Evolutionary conservation across 2,888 invertebrate species (phyloP), one percentile per base, ranked within the genome.

Genomic region (Ceramica pisi): DNA sequence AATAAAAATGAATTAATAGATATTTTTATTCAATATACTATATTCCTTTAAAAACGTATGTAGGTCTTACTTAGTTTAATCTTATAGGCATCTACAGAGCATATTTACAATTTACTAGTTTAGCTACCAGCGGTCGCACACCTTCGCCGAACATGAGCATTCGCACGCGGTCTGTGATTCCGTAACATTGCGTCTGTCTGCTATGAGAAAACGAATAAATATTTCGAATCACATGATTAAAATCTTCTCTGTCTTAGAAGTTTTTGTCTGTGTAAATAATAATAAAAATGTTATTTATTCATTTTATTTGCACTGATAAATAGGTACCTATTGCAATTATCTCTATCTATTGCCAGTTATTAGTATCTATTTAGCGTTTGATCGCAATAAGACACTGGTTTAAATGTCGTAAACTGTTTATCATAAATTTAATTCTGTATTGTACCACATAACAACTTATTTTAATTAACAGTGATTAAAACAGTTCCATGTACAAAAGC

Each of bases 371-470:
- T 21, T 48, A 48, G 1, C 2, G 4, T 51, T 21, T 23, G 1
- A 46, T 19, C 14, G 14, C n/a, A 48, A 55, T 21, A 48, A 38
- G 38, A 21, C 19, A 26, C 23, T 41, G 63, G 23, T 66, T 69
- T 44, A 55, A 65, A 60, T 76, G 31, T 44, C 56, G 44, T 46
- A 23, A 51, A 16, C 19, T 60, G 44, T 67, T 55, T 46, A 19
- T 59, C 50, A 48, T 48, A 19, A 55, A 51, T 4, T 31, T 31
- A 31, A 31, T 31, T 31, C 31, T 31, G 4, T 31, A 31, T 31
- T 31, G 31, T 31, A 31, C 31, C 5, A 31, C 31, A 31, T 31
- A 31, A 31, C 31, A 31, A 31, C 31, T 31, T 31, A 31, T 31
- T 6, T 31, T 31, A 31, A 31, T 5, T 31, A 6, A 31, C 31